Evolutionary conservation across 2,113 vertebrate genomes (phyloP), one percentile per base, ranked within the genome.

Genomic region (Gobius niger): DNA sequence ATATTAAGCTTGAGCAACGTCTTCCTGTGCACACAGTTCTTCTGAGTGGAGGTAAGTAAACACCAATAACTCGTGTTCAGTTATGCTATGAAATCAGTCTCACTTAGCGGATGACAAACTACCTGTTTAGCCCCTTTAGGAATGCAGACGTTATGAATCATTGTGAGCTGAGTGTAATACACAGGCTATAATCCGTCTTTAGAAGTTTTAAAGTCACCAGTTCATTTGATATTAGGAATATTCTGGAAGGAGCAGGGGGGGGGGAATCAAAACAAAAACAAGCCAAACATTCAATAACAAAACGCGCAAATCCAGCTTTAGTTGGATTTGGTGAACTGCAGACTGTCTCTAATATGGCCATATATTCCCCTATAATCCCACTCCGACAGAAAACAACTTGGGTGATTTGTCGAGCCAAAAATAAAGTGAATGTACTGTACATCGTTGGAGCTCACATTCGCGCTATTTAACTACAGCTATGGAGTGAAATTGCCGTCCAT

Each of bases 301-400:
- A 66, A 67, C 7, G 11, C 9, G 7, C 41, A 52, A 61, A 66
- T 70, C n/a, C 69, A 68, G 15, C 56, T 24, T 8, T 14, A 54
- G 68, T 50, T 46, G 42, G 59, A 67, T 16, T 49, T 54, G 7
- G 51, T 19, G 52, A 52, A 41, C 40, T n/a, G 13, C 50, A 54
- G 24, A 65, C 49, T 46, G 16, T 41, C n/a, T 56, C 9, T 44
- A 62, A 54, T 34, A 68, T 13, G 49, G 41, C 8, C 15, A 50
- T 34, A 44, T 44, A 63, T 44, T 51, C 19, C 62, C 14, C 4
- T 56, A 49, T 50, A 46, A 44, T 47, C 47, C 65, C 14, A 54
- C 13, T 19, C 44, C 4, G 41, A 44, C 41, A 14, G 65, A 47
- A 44, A 71, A 54, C 52, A 54, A 54, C 16, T 54, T 57, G 6